Evolutionary conservation across 2,797 vertebrate species (phyloP).

Genomic region (Dendrocincla tyrannina): DNA sequence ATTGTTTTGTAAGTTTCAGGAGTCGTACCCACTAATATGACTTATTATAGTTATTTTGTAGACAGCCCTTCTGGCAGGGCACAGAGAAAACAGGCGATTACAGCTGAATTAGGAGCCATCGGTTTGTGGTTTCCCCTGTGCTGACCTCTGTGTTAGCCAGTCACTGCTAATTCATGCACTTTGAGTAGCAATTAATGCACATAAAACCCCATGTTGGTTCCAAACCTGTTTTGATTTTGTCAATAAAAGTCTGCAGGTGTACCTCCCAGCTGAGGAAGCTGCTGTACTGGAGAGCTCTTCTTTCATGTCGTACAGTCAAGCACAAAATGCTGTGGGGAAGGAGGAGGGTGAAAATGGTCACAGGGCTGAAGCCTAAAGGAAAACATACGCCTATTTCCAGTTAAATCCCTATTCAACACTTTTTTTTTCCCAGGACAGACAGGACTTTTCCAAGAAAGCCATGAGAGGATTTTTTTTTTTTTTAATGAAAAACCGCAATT

Average conservation of each 20-base stretch:
- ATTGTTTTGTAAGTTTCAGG: neutral
- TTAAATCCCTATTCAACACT: slow-evolving; percentile 77
- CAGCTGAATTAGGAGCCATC: neutral
- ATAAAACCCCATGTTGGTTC: neutral
- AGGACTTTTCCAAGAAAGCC: slow-evolving; percentile 59
- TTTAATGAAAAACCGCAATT: slow-evolving; percentile 71
- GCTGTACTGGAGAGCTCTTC: neutral
- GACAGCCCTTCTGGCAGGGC: neutral
- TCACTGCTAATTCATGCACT: neutral
- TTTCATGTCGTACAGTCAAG: neutral
- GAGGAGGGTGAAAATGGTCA: neutral
- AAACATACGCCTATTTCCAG: slow-evolving; percentile 75
- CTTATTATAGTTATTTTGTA: neutral
- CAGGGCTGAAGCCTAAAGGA: neutral
- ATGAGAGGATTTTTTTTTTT: slow-evolving; percentile 26
- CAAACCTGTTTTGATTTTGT: neutral
- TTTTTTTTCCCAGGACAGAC: slow-evolving; percentile 50
- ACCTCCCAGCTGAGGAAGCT: neutral
- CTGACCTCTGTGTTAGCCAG: neutral
- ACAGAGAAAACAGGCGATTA: neutral
- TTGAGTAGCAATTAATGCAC: neutral
- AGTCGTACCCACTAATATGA: rapidly evolving
- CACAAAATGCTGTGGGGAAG: neutral
- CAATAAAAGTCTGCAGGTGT: neutral
- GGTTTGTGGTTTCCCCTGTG: neutral